Evolutionary conservation across 1,140 invertebrate species (phyloP), one percentile per base, ranked within the genome.

Genomic region (Heliconius himera): DNA sequence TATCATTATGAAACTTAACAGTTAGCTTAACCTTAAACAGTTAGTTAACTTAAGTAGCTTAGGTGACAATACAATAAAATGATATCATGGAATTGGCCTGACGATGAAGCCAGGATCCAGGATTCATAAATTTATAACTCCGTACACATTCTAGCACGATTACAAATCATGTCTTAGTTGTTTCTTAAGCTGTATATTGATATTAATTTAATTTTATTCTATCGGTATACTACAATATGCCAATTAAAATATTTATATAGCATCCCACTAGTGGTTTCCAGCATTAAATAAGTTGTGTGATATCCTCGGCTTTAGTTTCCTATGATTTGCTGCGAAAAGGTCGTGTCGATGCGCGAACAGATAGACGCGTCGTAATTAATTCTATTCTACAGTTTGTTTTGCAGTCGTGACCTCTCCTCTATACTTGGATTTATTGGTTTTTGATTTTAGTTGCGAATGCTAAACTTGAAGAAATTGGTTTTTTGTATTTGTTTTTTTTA

Each of bases 321-420:
- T 76, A 73, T 76, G 78, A 79, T 74, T 79, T 74, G 60, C 41
- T 74, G 78, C 73, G 78, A 72, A 80, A 80, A 74, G 85, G 85
- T 88, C 86, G 85, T 88, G 86, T 80, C 81, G 86, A 88, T 88
- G 72, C 51, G 72, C 83, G 72, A 41, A 71, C 60, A 46, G 86
- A 88, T 88, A 86, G 73, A 76, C 74, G 49, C 54, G 51, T 73
- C 60, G 80, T 83, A 84, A 81, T 85, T 85, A 83, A 83, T 83
- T 83, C 81, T 77, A 78, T 77, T 83, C 80, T 79, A 81, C 73
- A 79, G 80, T 83, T 81, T 83, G 82, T 80, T 83, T 83, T 83
- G 71, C 74, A 83, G 82, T 83, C 82, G 82, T 83, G 82, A 83
- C 80, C 82, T 73, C 77, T 51, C 72, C 74, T 26, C 77, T 76